These are phyloP conservation scores for Gopherus flavomarginatus DNA, from an alignment of 2,113 vertebrate species.

Conservation along the genomic window DNA sequence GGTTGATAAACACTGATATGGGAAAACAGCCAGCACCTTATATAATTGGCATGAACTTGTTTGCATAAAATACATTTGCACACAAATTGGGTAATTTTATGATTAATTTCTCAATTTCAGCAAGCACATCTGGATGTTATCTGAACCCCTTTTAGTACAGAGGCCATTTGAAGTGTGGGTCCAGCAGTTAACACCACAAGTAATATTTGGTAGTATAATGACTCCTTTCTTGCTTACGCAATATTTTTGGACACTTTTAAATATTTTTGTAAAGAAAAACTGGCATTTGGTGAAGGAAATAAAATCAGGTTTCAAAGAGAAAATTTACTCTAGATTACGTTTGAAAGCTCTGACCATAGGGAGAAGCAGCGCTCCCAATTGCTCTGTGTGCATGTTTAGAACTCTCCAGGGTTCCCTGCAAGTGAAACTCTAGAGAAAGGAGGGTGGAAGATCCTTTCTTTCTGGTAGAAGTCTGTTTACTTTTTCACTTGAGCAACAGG, in stretches of 20 bases:
- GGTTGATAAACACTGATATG: background rate
- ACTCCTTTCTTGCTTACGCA: background rate
- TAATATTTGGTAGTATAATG: background rate
- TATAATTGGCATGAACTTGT: background rate
- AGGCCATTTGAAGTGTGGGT: background rate
- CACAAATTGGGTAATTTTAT: background rate
- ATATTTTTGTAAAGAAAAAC: background rate
- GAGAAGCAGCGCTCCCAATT: background rate
- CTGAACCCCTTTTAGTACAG: background rate
- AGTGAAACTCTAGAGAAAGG: background rate
- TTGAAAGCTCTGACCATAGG: background rate
- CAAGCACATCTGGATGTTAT: background rate
- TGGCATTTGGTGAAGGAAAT: background rate
- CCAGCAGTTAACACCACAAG: background rate
- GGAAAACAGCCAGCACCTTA: background rate
- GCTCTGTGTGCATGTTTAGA: background rate
- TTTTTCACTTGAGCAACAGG: background rate
- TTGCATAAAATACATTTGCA: background rate
- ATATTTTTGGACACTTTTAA: background rate
- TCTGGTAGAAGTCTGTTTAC: background rate
- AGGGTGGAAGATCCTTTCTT: background rate
- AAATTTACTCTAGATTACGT: background rate
- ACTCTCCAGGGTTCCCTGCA: fast-evolving
- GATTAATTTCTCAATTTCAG: background rate
- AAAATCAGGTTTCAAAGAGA: background rate